These are phyloP conservation scores for Caenorhabditis panamensis DNA, from an alignment of 2,888 invertebrate genomes.

Conservation along the genomic window DNA sequence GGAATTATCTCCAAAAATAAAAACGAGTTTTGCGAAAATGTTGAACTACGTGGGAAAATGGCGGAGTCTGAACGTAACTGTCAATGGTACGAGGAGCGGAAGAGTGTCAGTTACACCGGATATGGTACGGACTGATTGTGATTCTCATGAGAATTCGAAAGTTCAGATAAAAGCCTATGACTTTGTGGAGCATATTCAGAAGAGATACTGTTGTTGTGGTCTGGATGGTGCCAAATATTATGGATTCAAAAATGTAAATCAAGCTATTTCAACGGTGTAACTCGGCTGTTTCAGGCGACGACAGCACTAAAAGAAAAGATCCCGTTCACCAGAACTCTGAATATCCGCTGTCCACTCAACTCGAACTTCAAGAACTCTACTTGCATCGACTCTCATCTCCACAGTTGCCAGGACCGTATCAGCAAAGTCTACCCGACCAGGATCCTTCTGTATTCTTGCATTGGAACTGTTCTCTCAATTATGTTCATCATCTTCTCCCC, in stretches of 20 bases:
- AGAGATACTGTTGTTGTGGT: constrained; percentile 53
- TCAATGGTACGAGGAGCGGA: not conserved
- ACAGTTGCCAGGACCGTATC: constrained; percentile 25
- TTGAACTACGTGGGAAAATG: constrained; percentile 1
- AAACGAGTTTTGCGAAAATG: constrained; percentile 13
- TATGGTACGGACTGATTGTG: too few species aligned
- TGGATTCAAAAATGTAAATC: constrained; percentile 30
- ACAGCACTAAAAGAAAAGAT: constrained; percentile 16
- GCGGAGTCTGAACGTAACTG: not conserved
- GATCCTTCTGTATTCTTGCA: constrained; percentile 36
- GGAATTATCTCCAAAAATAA: constrained; percentile 1
- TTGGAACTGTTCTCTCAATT: constrained; percentile 22
- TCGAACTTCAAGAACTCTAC: constrained; percentile 36
- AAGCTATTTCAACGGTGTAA: not conserved
- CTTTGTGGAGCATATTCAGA: constrained; percentile 25
- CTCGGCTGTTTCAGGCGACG: not conserved
- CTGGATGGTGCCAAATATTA: constrained; percentile 25
- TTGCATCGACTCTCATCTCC: constrained; percentile 23
- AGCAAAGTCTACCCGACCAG: constrained; percentile 23
- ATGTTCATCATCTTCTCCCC: constrained; percentile 24
- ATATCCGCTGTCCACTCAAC: constrained; percentile 31
- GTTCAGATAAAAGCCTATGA: constrained; percentile 15
- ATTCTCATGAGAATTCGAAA: not conserved
- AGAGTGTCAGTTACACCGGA: not conserved
- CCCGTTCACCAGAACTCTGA: constrained; percentile 13